Evolutionary conservation across 2,113 vertebrate species (phyloP), one percentile per base, ranked within the genome.

Genomic region (Pseudopodoces humilis): DNA sequence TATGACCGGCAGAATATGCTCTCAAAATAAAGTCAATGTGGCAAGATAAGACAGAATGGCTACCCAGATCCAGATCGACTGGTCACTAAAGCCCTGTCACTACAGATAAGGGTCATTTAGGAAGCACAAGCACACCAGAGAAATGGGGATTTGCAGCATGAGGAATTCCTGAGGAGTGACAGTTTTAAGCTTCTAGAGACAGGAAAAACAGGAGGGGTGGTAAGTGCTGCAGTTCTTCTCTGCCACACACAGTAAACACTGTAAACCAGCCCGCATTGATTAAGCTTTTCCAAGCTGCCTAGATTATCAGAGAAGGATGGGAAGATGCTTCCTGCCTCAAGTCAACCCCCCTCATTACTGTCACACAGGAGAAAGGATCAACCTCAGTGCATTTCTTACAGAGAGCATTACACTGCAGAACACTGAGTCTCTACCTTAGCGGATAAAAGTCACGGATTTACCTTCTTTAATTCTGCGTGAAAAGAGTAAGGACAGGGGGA

Each of bases 1-100:
- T 90, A 90, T 37, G 68, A 92, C 68, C 24, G 6, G 64, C 63
- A 95, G 72, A 88, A 93, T 83, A 59, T 75, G 49, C 71, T 88
- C 92, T 88, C 75, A 69, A 94, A 96, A 94, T 74, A 64, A 93
- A 95, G 92, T 47, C 92, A 69, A 10, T 21, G 63, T 62, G 70
- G 50, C 70, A 80, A 91, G 82, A 83, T 72, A 95, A 89, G 31
- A 84, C 52, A 92, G 72, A 90, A 58, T 17, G 82, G 64, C 84
- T 90, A 94, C 89, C 59, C 89, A 89, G 70, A 72, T 28, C 78
- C 70, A 77, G 41, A 88, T 83, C 75, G 64, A 78, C 62, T 43
- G 85, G 83, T 86, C 94, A 63, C 92, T 79, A 59, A 86, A 84
- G 65, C 68, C 76, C 63, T 86, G 75, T 65, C 79, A 56, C 76